phyloP scores from a whole-genome alignment of 2,113 vertebrate species.

The Pedionomus torquatus region DNA sequence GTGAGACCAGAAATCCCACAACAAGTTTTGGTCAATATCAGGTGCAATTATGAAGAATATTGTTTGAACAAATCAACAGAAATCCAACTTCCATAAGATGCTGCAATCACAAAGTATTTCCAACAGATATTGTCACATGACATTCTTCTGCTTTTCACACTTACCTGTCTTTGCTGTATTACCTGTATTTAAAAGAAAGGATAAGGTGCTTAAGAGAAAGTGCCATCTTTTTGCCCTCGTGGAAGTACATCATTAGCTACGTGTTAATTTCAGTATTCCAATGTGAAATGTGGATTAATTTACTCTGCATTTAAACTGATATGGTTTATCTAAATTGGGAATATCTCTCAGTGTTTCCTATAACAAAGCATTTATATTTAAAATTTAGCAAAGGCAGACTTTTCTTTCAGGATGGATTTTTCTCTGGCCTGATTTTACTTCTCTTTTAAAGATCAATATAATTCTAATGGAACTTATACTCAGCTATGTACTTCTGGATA shows the following conservation, averaged over 20 bases:
- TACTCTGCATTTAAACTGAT: neutral
- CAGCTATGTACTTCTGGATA: neutral
- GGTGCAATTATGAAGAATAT: neutral
- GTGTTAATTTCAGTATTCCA: neutral
- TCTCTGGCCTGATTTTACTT: neutral
- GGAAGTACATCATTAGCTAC: neutral
- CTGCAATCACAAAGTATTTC: neutral
- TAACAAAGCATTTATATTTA: neutral
- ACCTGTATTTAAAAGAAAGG: neutral
- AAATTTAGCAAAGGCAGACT: neutral
- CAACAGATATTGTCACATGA: neutral
- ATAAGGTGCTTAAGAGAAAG: neutral
- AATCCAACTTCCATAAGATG: neutral
- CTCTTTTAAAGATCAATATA: neutral
- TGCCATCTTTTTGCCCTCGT: neutral
- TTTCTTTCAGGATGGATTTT: neutral
- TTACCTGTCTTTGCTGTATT: neutral
- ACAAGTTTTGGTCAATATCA: neutral
- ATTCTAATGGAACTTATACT: neutral
- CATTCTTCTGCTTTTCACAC: neutral
- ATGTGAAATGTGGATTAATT: neutral
- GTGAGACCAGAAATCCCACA: neutral
- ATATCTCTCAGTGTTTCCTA: neutral
- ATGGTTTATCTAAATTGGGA: neutral
- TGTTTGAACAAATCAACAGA: neutral